Base-by-base conservation (phyloP, 2,888 invertebrate genomes). In the Megaustenia siamemsis region DNA sequence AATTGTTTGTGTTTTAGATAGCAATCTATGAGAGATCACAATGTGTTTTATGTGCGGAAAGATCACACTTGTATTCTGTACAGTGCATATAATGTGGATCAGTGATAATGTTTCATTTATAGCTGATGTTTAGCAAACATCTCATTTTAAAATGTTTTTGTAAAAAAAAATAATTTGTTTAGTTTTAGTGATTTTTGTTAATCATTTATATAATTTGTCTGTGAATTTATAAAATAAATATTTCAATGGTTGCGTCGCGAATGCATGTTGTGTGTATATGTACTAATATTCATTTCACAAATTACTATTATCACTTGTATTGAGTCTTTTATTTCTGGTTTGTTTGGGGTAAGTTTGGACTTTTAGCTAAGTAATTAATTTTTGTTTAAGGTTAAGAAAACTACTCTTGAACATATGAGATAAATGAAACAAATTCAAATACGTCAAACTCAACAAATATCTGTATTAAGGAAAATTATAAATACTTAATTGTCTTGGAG, bases 11-110 rank as follows among this genome's bases (percentile, higher is more conserved):
- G 71, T 45, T 79, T 49, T 21, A 53, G 71, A 80, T 35, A 80
- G 40, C 35, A 80, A 80, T 69, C n/a, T 38, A 8, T 71, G 69
- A 71, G 35, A 53, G 71, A 81, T 56, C 69, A 53, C 43, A 66
- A 24, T 69, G 24, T 69, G 40, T 38, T 69, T 53, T 69, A 69
- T 24, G 68, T 66, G 12, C 40, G 12, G 63, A 63, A 66, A 78
- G 63, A 78, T 66, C 45, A 66, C 78, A 66, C 1, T 8, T 78
- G 60, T 78, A 40, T 78, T 38, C 24, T 76, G 76, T 76, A 32
- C 35, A 56, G 76, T 76, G 21, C 35, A 56, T 56, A 76, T 12
- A 53, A 35, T 35, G 28, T 24, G 43, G 35, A 38, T 68, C 68
- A 68, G 68, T 68, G 68, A 68, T 68, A 68, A n/a, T 40, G 24